Base-by-base conservation (phyloP, 2,113 vertebrate species). In the Neogobius melanostomus region DNA sequence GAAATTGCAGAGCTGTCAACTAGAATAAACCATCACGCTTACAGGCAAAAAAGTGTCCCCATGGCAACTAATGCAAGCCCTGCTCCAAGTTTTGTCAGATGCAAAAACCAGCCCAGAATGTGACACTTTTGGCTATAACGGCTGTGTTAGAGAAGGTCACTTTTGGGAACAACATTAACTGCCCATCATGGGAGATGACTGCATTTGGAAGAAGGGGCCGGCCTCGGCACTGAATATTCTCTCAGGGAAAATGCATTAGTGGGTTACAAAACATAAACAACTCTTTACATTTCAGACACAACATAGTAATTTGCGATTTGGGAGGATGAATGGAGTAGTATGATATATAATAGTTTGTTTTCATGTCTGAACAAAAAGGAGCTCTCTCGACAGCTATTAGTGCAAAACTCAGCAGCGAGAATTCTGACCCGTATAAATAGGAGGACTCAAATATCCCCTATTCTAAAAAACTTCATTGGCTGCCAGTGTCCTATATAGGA, bases 1-100 rank as follows among this genome's bases (percentile, higher is more conserved):
- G 76, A 81, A 85, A 83, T 82, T 75, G 70, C 72, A 66, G 70
- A 68, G 64, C 79, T 85, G 82, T 88, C 85, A 85, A 51, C 70
- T 72, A 75, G 48, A 83, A 82, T 88, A 80, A 82, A 85, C 63
- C 70, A 50, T 76, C 51, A 56, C 67, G 65, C 79, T 79, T 78
- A 70, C 63, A 49, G 59, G 69, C 15, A 78, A 80, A 64, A 21
- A 82, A 68, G 63, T 67, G 63, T 71, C 52, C 63, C 50, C 49
- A 48, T 60, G 64, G 71, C 71, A 53, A 44, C 65, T 71, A 71
- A 81, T 62, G 46, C 47, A 48, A 75, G 54, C 57, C 62, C 21
- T 50, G 45, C 63, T 14, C 51, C 52, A 52, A 11, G 8, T 62
- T 68, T 36, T 68, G 54, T 45, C 69, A 61, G 69, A 68, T 52